Base-by-base conservation (phyloP, 2,113 vertebrate genomes). In the Noctilio leporinus region DNA sequence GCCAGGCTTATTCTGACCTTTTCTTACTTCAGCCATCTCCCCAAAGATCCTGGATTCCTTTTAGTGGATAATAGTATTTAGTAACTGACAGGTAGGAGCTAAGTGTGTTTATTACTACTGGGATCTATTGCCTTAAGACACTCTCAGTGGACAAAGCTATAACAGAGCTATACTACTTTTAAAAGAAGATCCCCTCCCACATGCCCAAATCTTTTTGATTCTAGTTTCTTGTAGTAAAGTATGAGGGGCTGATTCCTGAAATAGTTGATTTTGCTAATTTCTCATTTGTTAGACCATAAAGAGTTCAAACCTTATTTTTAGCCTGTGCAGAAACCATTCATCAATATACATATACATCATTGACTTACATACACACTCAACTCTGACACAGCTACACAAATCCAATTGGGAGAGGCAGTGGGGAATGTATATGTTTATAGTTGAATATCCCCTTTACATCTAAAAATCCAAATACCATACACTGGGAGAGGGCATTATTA, bases 331-430 rank as follows among this genome's bases (percentile, higher is more conserved):
- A 94, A 86, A 26, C 9, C 10, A 45, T 85, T 78, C 64, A 51
- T 86, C 89, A 89, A 73, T 69, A 78, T 62, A 73, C 53, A 51
- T 19, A 30, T 5, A 51, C 5, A 49, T 5, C 0, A 4, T 15
- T 43, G 6, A 26, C 7, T 89, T 94, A 69, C 4, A 30, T 15
- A 77, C 1, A 49, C 59, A 67, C 72, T 85, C 38, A 69, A n/a
- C 81, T 96, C 70, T 86, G 81, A 82, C 78, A 91, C 51, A 70
- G 53, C 80, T 81, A 73, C 19, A 91, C 67, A 97, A 85, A 88
- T 65, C 59, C 67, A 91, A 43, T 7, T 84, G 30, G 30, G 76
- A 94, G 81, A 65, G n/a, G 81, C 28, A 87, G 64, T n/a, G 10
- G 53, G n/a, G 38, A 86, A 47, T 86, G 40, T 89, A 91, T 94